These are phyloP conservation scores for Cyclophora albipunctata DNA, from an alignment of 2,888 invertebrate genomes.

Conservation along the genomic window DNA sequence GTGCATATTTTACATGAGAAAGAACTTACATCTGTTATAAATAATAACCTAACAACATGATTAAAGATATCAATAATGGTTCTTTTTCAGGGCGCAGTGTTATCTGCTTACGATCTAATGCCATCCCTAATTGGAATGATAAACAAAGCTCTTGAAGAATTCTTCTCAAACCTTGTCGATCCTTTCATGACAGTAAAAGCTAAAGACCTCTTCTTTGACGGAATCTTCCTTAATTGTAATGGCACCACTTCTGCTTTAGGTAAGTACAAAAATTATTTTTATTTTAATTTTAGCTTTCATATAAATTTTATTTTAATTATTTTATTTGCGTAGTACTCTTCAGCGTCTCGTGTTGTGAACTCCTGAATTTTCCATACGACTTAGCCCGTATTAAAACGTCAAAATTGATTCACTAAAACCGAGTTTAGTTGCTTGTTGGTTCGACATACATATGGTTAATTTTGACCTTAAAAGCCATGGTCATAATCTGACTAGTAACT, in stretches of 20 bases:
- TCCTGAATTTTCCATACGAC: no score
- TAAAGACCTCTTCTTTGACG: conserved; percentile 74
- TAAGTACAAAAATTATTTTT: conserved; percentile 27
- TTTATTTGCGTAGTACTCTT: neutral
- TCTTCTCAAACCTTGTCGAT: conserved; percentile 65
- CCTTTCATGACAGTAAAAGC: conserved; percentile 69
- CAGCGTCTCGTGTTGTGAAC: no score
- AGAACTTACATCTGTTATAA: no score
- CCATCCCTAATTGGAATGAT: conserved; percentile 55
- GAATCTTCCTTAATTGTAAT: conserved; percentile 70
- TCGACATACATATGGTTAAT: no score
- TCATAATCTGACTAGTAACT: no score
- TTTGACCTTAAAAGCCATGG: no score
- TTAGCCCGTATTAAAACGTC: no score
- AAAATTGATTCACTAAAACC: no score
- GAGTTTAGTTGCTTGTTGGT: no score
- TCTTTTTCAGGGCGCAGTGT: conserved; percentile 52
- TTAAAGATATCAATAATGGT: no score
- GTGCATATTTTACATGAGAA: no score
- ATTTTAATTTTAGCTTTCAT: neutral
- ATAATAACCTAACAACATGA: no score
- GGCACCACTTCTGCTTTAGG: conserved; percentile 56
- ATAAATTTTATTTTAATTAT: neutral
- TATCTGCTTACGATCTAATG: conserved; percentile 58
- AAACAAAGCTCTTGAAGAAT: conserved; percentile 66